phyloP scores from a whole-genome alignment of 2,888 invertebrate species.

The Iphiclides podalirius region DNA sequence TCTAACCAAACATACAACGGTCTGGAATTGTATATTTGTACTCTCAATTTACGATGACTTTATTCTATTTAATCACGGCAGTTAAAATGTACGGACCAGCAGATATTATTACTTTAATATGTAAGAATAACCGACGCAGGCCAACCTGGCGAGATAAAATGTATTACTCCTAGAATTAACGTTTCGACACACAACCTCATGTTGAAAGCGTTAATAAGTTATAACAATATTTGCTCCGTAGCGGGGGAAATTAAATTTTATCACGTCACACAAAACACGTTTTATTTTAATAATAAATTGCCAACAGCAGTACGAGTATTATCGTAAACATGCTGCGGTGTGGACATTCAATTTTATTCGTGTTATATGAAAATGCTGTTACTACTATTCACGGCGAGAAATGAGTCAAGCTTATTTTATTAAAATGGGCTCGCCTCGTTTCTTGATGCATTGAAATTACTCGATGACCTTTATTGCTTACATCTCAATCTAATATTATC shows the following conservation, averaged over 20 bases:
- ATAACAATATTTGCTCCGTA: conserved; percentile 10
- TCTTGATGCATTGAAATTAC: not conserved
- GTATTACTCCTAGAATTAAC: conserved; percentile 9
- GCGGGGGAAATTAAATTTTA: conserved; percentile 20
- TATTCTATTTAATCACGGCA: too few relatives aligned
- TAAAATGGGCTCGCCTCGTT: not conserved
- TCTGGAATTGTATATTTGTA: too few relatives aligned
- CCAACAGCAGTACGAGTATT: conserved; percentile 4
- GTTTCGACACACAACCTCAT: conserved; percentile 13
- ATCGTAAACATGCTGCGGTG: conserved; percentile 15
- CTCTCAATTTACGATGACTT: too few relatives aligned
- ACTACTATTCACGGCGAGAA: not conserved
- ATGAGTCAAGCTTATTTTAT: not conserved
- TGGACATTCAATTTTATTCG: conserved; percentile 12
- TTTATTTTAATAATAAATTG: conserved; percentile 18
- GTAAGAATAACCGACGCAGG: too few relatives aligned
- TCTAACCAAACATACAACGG: too few relatives aligned
- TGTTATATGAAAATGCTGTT: not conserved
- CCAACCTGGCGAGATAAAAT: too few relatives aligned
- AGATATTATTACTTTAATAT: too few relatives aligned
- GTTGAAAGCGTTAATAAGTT: conserved; percentile 7
- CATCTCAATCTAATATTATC: too few relatives aligned
- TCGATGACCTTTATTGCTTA: too few relatives aligned
- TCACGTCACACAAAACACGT: conserved; percentile 12
- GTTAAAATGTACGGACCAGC: too few relatives aligned